phyloP scores from a whole-genome alignment of 2,797 vertebrate species.

The Catamblyrhynchus diadema region DNA sequence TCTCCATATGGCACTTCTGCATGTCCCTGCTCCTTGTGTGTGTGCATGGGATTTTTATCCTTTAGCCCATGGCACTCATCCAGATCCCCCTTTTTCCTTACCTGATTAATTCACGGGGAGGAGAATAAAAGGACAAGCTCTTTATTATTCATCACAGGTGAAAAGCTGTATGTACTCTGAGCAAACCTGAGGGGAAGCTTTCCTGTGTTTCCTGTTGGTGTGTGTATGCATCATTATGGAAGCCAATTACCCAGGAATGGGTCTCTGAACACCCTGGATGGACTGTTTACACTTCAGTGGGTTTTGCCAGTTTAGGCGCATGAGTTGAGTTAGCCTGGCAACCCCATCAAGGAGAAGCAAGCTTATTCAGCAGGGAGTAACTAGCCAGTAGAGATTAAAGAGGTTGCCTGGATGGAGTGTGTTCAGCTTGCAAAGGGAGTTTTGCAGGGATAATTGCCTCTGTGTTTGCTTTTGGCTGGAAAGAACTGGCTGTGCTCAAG shows the following conservation, averaged over 20 bases:
- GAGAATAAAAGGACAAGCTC: neutral
- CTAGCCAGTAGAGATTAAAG: neutral
- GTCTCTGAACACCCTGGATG: neutral
- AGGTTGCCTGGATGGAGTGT: neutral
- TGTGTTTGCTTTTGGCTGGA: neutral
- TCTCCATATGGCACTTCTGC: conserved; percentile 31
- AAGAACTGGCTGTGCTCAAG: neutral
- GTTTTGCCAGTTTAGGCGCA: neutral
- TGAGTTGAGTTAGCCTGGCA: neutral
- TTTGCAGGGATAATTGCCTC: neutral
- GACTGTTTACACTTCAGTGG: neutral
- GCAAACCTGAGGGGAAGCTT: neutral
- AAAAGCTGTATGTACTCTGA: neutral
- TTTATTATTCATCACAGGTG: neutral
- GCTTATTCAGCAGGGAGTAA: neutral
- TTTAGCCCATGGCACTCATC: neutral
- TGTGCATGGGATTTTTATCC: neutral
- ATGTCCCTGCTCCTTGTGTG: neutral
- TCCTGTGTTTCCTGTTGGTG: neutral
- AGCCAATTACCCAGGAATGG: neutral
- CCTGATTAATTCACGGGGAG: neutral
- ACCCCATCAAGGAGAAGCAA: neutral
- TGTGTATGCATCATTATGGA: neutral
- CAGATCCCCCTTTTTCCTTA: neutral
- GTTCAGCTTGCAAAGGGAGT: neutral